Evolutionary conservation across 2,797 vertebrate genomes (phyloP).

Genomic region (Melanotaenia nigrans): DNA sequence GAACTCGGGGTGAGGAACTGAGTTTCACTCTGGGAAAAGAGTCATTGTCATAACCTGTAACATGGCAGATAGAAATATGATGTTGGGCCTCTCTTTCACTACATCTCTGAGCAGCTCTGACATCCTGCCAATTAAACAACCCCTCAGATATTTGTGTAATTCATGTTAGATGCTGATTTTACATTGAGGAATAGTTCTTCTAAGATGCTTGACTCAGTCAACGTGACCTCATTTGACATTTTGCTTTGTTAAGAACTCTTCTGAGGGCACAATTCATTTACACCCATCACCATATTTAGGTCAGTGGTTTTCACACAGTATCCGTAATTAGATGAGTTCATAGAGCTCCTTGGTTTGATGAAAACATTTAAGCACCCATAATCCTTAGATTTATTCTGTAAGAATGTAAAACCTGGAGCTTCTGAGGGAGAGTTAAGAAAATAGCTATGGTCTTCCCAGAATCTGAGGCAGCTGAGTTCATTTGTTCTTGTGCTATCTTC

Average conservation of each 20-base stretch:
- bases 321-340: slow-evolving; percentile 49
- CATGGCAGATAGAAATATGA: not conserved
- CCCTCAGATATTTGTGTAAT: slow-evolving; percentile 23
- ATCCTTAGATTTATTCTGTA: slow-evolving; percentile 5
- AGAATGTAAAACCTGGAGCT: slow-evolving; percentile 7
- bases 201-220: slow-evolving; percentile 32
- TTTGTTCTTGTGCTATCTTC: not conserved
- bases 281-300: slow-evolving; percentile 55
- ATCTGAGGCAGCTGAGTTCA: no score
- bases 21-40: slow-evolving; percentile 23
- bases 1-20: slow-evolving; percentile 11
- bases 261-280: slow-evolving; percentile 46
- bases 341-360: slow-evolving; percentile 13
- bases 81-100: not conserved
- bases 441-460: not conserved
- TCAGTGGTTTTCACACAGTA: slow-evolving; percentile 56
- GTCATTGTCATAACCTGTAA: slow-evolving; percentile 21
- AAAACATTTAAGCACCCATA: slow-evolving; percentile 34
- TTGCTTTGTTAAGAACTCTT: slow-evolving; percentile 43
- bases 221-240: slow-evolving; percentile 50
- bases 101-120: slow-evolving; percentile 11
- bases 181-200: slow-evolving; percentile 42
- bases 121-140: slow-evolving; percentile 33
- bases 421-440: slow-evolving; percentile 11
- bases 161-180: slow-evolving; percentile 31